These are phyloP conservation scores for Babylonia areolata DNA, from an alignment of 1,140 invertebrate genomes.

Conservation along the genomic window DNA sequence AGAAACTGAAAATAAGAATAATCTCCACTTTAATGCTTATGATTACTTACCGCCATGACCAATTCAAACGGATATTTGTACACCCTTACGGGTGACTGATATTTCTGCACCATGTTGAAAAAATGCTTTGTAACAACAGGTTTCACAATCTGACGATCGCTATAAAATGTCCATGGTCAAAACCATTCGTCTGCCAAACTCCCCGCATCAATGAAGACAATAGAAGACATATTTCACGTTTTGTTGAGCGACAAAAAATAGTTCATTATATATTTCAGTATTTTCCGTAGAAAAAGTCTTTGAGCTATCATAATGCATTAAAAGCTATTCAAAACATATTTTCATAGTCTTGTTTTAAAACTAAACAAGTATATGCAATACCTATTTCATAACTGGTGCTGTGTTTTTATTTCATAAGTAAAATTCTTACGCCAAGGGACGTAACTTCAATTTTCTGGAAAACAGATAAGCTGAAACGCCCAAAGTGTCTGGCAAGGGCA, in stretches of 20 bases:
- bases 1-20: neutral
- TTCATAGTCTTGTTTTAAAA: no score
- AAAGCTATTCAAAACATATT: no score
- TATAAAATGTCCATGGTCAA: slow-evolving; percentile 37
- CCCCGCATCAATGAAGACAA: neutral
- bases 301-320: no score
- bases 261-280: neutral
- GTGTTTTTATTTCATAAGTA: neutral
- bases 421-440: slow-evolving; percentile 29
- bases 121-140: neutral
- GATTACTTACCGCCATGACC: slow-evolving; percentile 92
- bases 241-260: neutral
- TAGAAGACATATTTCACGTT: neutral
- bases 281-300: neutral
- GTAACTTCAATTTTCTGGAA: slow-evolving; percentile 20
- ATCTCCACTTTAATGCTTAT: neutral
- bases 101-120: slow-evolving; percentile 93
- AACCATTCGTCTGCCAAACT: slow-evolving; percentile 9
- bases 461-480: no score
- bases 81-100: slow-evolving; percentile 94
- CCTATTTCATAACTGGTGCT: no score
- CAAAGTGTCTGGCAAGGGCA: no score
- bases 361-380: no score
- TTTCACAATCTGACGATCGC: neutral
- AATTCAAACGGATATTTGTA: slow-evolving; percentile 98